Evolutionary conservation across 2,797 vertebrate genomes (phyloP).

Genomic region (Eutrigla gurnardus): DNA sequence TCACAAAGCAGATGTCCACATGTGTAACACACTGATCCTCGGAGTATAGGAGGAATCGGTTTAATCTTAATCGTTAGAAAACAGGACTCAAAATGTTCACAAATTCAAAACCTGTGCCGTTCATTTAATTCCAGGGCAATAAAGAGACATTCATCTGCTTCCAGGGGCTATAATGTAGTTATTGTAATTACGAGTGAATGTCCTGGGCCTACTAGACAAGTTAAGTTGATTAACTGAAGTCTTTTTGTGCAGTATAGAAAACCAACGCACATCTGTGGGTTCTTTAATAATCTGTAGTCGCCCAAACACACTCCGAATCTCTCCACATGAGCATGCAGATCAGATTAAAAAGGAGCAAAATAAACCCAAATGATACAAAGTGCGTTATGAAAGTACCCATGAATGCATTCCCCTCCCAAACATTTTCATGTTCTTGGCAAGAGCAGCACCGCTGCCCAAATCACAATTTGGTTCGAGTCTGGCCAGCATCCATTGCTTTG

Average conservation of each 20-base stretch:
- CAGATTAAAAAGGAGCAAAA: constrained; percentile 28
- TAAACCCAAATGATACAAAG: constrained; percentile 19
- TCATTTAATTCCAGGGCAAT: constrained; percentile 28
- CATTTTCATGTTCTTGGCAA: constrained; percentile 18
- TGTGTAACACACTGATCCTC: background rate
- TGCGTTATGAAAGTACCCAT: background rate
- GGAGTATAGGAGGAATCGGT: background rate
- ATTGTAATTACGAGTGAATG: constrained; percentile 9
- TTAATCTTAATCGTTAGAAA: background rate
- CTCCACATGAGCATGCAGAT: constrained; percentile 12
- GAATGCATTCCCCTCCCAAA: background rate
- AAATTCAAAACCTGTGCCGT: constrained; percentile 21
- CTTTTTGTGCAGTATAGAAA: background rate
- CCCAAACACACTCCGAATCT: constrained; percentile 22
- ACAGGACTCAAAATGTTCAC: constrained; percentile 9
- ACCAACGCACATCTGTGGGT: constrained; percentile 33
- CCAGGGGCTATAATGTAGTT: constrained; percentile 31
- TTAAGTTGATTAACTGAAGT: constrained; percentile 6
- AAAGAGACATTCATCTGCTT: constrained; percentile 26
- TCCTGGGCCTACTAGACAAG: background rate
- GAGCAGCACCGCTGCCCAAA: constrained; percentile 5
- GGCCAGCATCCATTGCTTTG: constrained; percentile 33
- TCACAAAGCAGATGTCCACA: constrained; percentile 15
- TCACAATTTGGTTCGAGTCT: constrained; percentile 36
- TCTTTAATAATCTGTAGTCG: constrained; percentile 28